A percentile compares a stretch with the other conserved stretches of the same genome.
Evolutionary conservation across 2,888 invertebrate genomes (phyloP).

Genomic region (Melangyna quadrimaculata): DNA sequence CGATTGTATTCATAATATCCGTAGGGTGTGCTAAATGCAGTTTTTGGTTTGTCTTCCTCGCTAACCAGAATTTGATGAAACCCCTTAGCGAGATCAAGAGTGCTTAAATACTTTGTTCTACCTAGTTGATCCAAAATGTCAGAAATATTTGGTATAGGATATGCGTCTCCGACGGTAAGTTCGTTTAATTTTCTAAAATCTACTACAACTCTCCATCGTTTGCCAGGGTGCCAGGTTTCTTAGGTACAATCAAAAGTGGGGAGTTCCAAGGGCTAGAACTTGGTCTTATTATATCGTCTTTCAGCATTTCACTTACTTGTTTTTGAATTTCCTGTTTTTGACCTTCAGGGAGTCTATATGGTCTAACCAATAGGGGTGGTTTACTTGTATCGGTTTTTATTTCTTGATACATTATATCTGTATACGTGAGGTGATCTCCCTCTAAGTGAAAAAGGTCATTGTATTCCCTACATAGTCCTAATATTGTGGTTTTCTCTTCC

Average conservation of each 20-base stretch:
- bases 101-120: constrained; percentile 27
- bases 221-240: background rate
- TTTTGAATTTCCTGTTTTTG: background rate
- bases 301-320: background rate
- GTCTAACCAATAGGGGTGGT: background rate
- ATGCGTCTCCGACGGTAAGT: no score
- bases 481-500: background rate
- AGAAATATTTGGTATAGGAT: no score
- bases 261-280: background rate
- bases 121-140: constrained; percentile 42
- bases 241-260: background rate
- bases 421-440: constrained; percentile 1
- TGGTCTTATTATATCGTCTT: background rate
- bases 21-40: constrained; percentile 13
- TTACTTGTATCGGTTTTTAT: constrained; percentile 1
- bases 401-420: background rate
- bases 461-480: background rate
- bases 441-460: background rate
- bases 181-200: constrained; percentile 38
- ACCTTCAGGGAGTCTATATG: background rate
- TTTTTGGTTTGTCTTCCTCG: constrained; percentile 20
- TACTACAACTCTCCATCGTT: background rate
- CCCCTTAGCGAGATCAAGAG: constrained; percentile 41
- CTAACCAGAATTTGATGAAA: constrained; percentile 37
- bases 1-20: constrained; percentile 14